These are phyloP conservation scores for Folsomia candida DNA, from an alignment of 2,888 invertebrate genomes.

Conservation along the genomic window DNA sequence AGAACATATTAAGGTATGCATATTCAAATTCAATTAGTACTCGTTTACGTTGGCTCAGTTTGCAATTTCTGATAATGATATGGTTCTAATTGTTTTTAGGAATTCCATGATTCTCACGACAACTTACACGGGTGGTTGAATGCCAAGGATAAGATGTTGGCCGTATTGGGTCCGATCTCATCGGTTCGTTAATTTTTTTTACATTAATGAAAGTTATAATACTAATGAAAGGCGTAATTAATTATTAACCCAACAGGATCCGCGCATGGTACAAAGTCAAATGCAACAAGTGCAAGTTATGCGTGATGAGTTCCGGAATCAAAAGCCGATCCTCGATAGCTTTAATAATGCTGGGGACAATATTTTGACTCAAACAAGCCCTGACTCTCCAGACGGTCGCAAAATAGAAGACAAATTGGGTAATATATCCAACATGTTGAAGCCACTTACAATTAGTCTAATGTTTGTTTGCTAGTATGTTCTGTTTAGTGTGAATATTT, in stretches of 20 bases:
- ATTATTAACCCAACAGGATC: too few species aligned
- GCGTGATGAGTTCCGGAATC: constrained; percentile 89
- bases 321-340: constrained; percentile 84
- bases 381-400: constrained; percentile 63
- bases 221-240: too few species aligned
- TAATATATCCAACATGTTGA: too few species aligned
- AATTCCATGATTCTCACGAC: constrained; percentile 86
- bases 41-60: too few species aligned
- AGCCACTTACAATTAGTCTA: too few species aligned
- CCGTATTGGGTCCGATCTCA: constrained; percentile 91
- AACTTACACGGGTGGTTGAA: constrained; percentile 90
- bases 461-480: too few species aligned
- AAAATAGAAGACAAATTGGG: constrained; percentile 70
- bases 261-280: constrained; percentile 78
- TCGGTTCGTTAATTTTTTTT: constrained; percentile 70
- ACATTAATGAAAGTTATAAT: too few species aligned
- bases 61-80: too few species aligned
- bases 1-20: constrained; percentile 76
- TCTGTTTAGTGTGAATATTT: too few species aligned
- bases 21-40: too few species aligned
- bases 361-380: constrained; percentile 64
- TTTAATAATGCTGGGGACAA: constrained; percentile 76
- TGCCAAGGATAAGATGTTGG: constrained; percentile 91
- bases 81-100: too few species aligned
- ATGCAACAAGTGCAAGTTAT: constrained; percentile 84